Evolutionary conservation across 2,797 vertebrate genomes (phyloP).

Genomic region (Arctocebus calabarensis): DNA sequence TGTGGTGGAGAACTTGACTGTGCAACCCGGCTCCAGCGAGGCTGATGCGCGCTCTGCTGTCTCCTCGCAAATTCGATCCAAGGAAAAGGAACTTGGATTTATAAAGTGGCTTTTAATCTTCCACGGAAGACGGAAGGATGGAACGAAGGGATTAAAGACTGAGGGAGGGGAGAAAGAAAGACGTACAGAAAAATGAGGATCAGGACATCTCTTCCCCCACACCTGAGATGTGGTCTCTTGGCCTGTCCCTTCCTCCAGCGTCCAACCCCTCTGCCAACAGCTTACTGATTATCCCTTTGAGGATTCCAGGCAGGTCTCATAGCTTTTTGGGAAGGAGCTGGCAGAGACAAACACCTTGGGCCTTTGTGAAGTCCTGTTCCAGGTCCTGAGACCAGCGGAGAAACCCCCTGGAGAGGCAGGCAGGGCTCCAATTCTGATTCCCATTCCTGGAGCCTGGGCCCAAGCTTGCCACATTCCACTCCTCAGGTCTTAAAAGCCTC

Average conservation of each 20-base stretch:
- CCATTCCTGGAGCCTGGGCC: not conserved
- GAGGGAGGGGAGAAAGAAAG: not conserved
- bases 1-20: not conserved
- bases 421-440: not conserved
- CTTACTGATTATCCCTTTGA: not conserved
- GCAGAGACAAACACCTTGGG: not conserved
- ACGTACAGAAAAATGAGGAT: not conserved
- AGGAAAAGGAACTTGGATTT: not conserved
- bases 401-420: not conserved
- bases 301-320: not conserved
- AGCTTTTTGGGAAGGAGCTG: not conserved
- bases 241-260: not conserved
- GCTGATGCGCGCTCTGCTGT: fast-evolving
- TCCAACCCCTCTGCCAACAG: not conserved
- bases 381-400: not conserved
- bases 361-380: fast-evolving
- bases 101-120: not conserved
- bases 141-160: not conserved
- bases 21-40: fast-evolving
- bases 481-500: slow-evolving; percentile 64
- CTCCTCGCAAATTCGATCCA: not conserved
- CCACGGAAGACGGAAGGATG: not conserved
- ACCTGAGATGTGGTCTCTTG: not conserved
- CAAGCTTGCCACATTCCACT: slow-evolving; percentile 64
- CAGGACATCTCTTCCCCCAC: not conserved